Evolutionary conservation across 1,140 invertebrate genomes (phyloP), one percentile per base, ranked within the genome.

Genomic region (Vanessa atalanta): DNA sequence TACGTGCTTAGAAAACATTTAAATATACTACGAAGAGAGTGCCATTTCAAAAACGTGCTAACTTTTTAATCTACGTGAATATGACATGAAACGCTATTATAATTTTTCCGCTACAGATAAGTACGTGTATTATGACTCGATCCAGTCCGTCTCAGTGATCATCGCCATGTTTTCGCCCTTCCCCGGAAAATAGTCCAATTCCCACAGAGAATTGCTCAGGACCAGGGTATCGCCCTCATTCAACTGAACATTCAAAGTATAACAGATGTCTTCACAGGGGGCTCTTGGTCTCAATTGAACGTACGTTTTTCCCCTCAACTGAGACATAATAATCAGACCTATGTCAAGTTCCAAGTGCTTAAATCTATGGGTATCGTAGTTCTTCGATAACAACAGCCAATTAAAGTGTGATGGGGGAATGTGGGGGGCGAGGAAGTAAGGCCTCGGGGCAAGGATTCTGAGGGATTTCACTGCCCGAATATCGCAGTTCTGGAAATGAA

Each of bases 401-500:
- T 96, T 97, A 77, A 96, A 96, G 76, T 96, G 95, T 0, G 96
- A 95, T 7, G 96, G 95, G 48, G 96, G 95, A 3, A 97, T 94
- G 65, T 95, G 95, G 23, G 95, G 94, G 2, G 96, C 96, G 1
- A 97, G 86, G 85, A 97, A 97, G 72, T 96, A 96, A 0, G 97
- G 97, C 26, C 96, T 91, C 31, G 95, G 94, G 53, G 96, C 96
- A 55, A 96, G 94, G 55, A 95, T 94, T 20, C 96, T 88, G 8
- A 97, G 93, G 0, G 95, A 94, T 86, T 97, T 97, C 0, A 97
- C 96, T 0, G 95, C 95, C 69, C 95, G 93, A 31, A 95, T 95
- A 73, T 97, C 96, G 83, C 97, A 98, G 85, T 97, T 97, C 91
- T 97, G 96, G 94, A 97, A 97, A 80, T 97, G 96, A 3, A 96